Conservation (phyloP, 2,888 invertebrate species). For the Adelphocoris suturalis region DNA sequence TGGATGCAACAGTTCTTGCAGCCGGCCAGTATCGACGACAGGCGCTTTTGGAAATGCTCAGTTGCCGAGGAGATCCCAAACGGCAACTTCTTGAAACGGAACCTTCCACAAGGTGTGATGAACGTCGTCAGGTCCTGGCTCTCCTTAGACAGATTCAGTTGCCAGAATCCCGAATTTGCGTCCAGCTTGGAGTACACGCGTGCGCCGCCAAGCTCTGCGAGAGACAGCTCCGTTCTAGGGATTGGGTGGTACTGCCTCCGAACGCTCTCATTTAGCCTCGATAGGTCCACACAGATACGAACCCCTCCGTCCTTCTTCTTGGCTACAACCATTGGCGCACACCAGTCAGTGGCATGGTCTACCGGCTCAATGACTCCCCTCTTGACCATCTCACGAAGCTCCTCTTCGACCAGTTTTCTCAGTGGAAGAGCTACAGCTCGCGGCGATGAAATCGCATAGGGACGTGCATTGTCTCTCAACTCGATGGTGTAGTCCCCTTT, state of each 20-base stretch:
- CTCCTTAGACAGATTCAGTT: neutral
- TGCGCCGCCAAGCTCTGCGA: no score
- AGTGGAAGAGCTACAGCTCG: neutral
- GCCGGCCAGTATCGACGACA: slow-evolving; percentile 39
- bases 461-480: neutral
- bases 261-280: slow-evolving; percentile 39
- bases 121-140: slow-evolving; percentile 36
- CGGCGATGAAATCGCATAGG: neutral
- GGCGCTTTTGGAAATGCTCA: slow-evolving; percentile 76
- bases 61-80: slow-evolving; percentile 76
- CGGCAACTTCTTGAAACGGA: slow-evolving; percentile 70
- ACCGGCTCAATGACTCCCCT: no score
- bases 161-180: slow-evolving; percentile 51
- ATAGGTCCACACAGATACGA: slow-evolving; percentile 40
- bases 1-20: neutral
- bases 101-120: slow-evolving; percentile 53
- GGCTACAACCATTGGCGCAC: slow-evolving; percentile 37
- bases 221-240: no score
- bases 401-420: neutral
- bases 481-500: neutral
- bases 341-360: slow-evolving; percentile 21
- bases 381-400: no score
- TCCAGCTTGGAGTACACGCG: neutral
- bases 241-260: no score
- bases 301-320: neutral